Percentiles rank a stretch among this genome's conserved stretches.
phyloP scores from a whole-genome alignment of 2,888 invertebrate genomes.

The Idaea straminata region DNA sequence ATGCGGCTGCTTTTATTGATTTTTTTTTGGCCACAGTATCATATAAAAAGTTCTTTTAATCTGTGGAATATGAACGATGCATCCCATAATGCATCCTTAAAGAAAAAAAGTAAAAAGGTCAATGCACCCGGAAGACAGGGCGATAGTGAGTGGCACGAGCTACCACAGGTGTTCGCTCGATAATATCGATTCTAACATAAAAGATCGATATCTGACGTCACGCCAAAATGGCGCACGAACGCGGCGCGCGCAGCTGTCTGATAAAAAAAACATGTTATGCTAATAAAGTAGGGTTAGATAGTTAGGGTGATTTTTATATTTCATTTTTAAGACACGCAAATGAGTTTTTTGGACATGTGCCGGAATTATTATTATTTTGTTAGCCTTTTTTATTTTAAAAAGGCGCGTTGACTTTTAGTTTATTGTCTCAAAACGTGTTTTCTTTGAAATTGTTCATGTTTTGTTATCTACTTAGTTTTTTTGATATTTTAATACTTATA shows the following conservation, averaged over 20 bases:
- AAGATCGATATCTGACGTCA: conserved; percentile 75
- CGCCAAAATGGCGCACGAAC: conserved; percentile 50
- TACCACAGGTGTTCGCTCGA: conserved; percentile 71
- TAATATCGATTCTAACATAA: conserved; percentile 58
- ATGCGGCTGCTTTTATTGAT: too few species aligned
- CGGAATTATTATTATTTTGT: conserved; percentile 11
- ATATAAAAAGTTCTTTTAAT: too few species aligned
- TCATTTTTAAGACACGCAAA: conserved; percentile 44
- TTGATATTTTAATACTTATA: too few species aligned
- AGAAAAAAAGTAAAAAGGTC: conserved; percentile 50
- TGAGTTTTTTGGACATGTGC: conserved; percentile 32
- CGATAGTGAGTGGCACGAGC: conserved; percentile 57
- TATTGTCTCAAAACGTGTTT: neutral
- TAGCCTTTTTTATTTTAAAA: conserved; percentile 1
- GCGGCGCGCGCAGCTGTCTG: conserved; percentile 67
- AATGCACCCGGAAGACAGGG: conserved; percentile 69
- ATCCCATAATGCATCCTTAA: conserved; percentile 20
- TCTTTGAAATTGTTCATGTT: conserved; percentile 5
- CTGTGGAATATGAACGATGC: too few species aligned
- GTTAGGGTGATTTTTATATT: conserved; percentile 48
- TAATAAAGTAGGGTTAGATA: conserved; percentile 56
- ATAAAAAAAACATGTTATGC: conserved; percentile 39
- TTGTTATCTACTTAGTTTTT: neutral
- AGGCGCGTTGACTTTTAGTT: conserved; percentile 3
- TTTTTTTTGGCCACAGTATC: too few species aligned